Evolutionary conservation across 2,888 invertebrate species (phyloP), one percentile per base, ranked within the genome.

Genomic region (Hedya salicella): DNA sequence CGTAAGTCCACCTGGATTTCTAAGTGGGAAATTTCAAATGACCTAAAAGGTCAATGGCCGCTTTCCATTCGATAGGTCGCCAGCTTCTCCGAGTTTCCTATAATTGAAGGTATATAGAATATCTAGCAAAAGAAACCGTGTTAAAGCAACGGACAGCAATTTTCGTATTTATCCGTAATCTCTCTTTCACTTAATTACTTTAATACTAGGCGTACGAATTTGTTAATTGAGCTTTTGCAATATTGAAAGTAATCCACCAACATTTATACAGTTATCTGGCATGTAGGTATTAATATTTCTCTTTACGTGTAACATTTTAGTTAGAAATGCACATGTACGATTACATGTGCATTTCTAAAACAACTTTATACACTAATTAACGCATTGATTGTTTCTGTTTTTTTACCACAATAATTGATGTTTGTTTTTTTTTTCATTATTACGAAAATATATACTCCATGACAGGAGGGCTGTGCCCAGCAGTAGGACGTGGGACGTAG

Each of bases 61-160:
- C 54, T 54, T 54, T 54, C 54, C 40, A 25, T 17, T 40, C 40
- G 11, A 25, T 40, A 54, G 40, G 40, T 42, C 25, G 14, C 21
- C 16, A 14, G 21, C 8, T 25, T 14, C 54, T 40, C 25, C 40
- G n/a, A 9, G 19, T n/a, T 39, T 21, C 39, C 5, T 25, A 1
- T 8, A 21, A 13, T 3, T 46, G 9, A 8, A 11, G 9, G 17
- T 2, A 17, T 9, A 17, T 44, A 36, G 11, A 36, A 5, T 36
- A 11, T 36, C 11, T 36, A 9, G 32, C 9, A 32, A 8, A 32
- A 6, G 9, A 32, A 32, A 6, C 9, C 32, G 9, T 32, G 32
- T 32, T 36, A 36, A 36, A 13, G 9, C 36, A 36, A 36, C 36
- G 36, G 9, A 11, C 9, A 49, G 19, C 30, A 30, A 30, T 49